Evolutionary conservation across 2,797 vertebrate species (phyloP), one percentile per base, ranked within the genome.

Genomic region (Aphelocoma californica): DNA sequence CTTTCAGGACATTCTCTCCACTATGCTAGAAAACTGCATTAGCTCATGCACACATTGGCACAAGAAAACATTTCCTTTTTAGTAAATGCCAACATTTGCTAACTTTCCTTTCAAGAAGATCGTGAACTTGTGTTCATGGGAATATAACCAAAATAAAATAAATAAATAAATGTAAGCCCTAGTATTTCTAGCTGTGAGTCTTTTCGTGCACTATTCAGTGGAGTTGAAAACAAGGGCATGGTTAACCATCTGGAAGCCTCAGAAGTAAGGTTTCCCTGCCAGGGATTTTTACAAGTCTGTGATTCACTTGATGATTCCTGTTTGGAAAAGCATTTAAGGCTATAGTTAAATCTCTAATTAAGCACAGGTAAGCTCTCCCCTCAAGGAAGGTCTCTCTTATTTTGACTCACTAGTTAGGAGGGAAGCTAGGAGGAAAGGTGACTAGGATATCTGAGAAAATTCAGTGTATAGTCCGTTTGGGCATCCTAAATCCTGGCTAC

Each of bases 201-300:
- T 92, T 93, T 88, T 42, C 8, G 0, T 82, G 88, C 62, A 50
- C 70, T 79, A 26, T 84, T 79, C 74, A 56, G 70, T 0, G 1
- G 81, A 85, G 86, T 92, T 93, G 81, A 82, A 92, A 96, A 92
- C 90, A 95, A 93, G 90, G 90, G 62, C 94, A 95, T 9, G 48
- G 77, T 69, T 92, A 93, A 96, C 91, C 95, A 96, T 93, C 90
- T 95, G 94, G 88, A 93, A 94, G 53, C 40, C 57, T 79, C 70
- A 75, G 70, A 95, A 90, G 10, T 36, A 69, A 83, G 0, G 1
- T 50, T 77, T 90, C 64, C 48, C 47, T 93, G 90, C 88, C 95
- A 95, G 75, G 57, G 67, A 94, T 90, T 93, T 96, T 92, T 82
- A 92, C 51, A 87, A 93, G 73, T 54, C 70, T 84, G 36, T 93